A percentile compares a stretch with the other conserved stretches of the same genome.
These are phyloP conservation scores for Lasioglossum vierecki DNA, from an alignment of 2,888 invertebrate genomes.

Conservation along the genomic window DNA sequence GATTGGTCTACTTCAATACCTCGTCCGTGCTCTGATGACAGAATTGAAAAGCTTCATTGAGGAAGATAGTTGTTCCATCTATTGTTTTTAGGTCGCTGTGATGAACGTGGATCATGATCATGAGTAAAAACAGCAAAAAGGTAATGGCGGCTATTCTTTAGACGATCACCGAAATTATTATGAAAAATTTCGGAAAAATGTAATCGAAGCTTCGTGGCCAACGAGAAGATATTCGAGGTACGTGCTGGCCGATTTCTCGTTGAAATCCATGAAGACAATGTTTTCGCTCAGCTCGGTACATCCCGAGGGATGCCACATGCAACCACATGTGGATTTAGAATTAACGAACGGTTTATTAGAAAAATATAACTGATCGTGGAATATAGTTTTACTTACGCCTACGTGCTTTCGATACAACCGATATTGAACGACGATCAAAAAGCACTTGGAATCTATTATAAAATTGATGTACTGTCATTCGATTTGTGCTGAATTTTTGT, in stretches of 20 bases:
- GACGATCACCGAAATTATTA: constrained; percentile 65
- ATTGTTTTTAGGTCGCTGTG: constrained; percentile 63
- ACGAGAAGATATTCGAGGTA: constrained; percentile 66
- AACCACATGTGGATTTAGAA: constrained; percentile 68
- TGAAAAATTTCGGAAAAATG: constrained; percentile 73
- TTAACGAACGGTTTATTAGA: constrained; percentile 39
- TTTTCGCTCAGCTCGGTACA: constrained; percentile 2
- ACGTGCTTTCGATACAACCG: background rate
- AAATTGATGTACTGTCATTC: background rate
- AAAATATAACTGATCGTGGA: constrained; percentile 44
- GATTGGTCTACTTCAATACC: too few relatives aligned
- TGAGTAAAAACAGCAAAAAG: constrained; percentile 69
- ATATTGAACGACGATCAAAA: background rate
- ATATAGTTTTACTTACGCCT: background rate
- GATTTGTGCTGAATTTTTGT: constrained; percentile 9
- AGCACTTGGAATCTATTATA: too few relatives aligned
- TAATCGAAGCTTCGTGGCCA: constrained; percentile 65
- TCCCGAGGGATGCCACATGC: constrained; percentile 43
- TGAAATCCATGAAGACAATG: background rate
- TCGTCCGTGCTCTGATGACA: background rate
- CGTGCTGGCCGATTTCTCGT: constrained; percentile 12
- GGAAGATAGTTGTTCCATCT: constrained; percentile 58
- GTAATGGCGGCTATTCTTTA: constrained; percentile 77
- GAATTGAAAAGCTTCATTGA: background rate
- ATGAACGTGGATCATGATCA: constrained; percentile 61